Evolutionary conservation across 2,888 invertebrate species (phyloP), one percentile per base, ranked within the genome.

Genomic region (Gibbula magus): DNA sequence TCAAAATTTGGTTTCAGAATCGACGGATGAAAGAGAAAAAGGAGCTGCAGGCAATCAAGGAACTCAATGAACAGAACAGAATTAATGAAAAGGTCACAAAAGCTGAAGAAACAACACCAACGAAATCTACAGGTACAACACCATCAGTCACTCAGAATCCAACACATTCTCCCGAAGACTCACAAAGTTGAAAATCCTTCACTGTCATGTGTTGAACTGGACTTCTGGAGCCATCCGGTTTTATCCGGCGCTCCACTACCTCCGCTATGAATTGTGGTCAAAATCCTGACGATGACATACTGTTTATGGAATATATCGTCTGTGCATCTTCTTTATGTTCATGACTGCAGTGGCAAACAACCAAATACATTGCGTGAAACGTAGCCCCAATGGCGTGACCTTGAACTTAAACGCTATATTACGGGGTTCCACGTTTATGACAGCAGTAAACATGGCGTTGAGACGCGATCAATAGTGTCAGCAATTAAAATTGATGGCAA

Each of bases 11-110:
- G 92, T 93, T 98, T 95, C 98, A 98, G 94, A 98, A 98, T 94
- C 95, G 98, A 88, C 95, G 98, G 93, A 99, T 99, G 98, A 99
- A 99, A 94, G 98, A 98, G 97, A 99, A 99, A 96, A 99, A 99
- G 94, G 98, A 98, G 94, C 97, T 97, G 93, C 98, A 98, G 93
- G 98, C 98, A 93, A 98, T 98, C 94, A 98, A 98, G 94, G 98
- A 98, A 94, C 94, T 98, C 92, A 98, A 99, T 94, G 98, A 98
- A 93, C 98, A 98, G 93, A 80, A 81, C 54, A 78, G 78, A 56
- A 61, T 56, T 45, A 78, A 83, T 13, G 82, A 83, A 18, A 82
- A 83, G 35, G 56, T 75, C 45, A 25, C 51, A 20, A 75, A 45
- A 22, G n/a, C 67, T 2, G 70, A 78, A 35, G 76, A 76, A 16